A percentile compares a stretch with the other conserved stretches of the same genome.
Evolutionary conservation across 2,888 invertebrate species (phyloP).

Genomic region (Andrena dorsata): DNA sequence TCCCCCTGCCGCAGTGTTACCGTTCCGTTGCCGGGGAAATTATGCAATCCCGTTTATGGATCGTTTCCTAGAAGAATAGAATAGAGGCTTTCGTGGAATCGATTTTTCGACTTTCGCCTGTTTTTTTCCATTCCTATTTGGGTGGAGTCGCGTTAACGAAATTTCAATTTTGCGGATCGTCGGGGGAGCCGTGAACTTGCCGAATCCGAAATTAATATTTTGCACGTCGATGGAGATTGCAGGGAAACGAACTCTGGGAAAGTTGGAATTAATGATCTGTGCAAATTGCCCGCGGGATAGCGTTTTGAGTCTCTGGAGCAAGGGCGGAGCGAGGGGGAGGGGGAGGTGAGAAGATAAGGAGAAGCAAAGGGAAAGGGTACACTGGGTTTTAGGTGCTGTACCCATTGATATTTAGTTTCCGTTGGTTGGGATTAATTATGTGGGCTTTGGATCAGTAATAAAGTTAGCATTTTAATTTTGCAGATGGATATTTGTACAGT

Average conservation of each 20-base stretch:
- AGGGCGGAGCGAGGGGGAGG: too few species aligned
- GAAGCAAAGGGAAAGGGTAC: too few species aligned
- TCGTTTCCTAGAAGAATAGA: background rate
- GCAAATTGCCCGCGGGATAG: slow-evolving; percentile 19
- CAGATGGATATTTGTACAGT: too few species aligned
- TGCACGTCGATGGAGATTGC: slow-evolving; percentile 26
- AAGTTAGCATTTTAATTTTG: too few species aligned
- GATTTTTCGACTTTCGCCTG: background rate
- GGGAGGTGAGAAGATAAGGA: too few species aligned
- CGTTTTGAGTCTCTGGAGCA: background rate
- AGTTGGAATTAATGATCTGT: slow-evolving; percentile 40
- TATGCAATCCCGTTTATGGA: background rate
- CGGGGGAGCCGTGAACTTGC: background rate
- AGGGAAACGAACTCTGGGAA: slow-evolving; percentile 18
- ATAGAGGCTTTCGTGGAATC: background rate
- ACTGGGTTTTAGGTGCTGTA: too few species aligned
- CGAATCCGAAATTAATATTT: slow-evolving; percentile 28
- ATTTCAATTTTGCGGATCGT: slow-evolving; percentile 29
- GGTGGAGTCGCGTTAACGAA: slow-evolving; percentile 2
- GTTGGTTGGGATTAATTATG: too few species aligned
- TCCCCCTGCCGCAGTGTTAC: background rate
- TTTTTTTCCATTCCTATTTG: background rate
- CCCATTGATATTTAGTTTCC: too few species aligned
- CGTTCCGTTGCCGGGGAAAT: background rate
- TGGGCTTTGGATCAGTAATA: too few species aligned